Base-by-base conservation (phyloP, 2,888 invertebrate genomes). In the Iselma pallidipennis region DNA sequence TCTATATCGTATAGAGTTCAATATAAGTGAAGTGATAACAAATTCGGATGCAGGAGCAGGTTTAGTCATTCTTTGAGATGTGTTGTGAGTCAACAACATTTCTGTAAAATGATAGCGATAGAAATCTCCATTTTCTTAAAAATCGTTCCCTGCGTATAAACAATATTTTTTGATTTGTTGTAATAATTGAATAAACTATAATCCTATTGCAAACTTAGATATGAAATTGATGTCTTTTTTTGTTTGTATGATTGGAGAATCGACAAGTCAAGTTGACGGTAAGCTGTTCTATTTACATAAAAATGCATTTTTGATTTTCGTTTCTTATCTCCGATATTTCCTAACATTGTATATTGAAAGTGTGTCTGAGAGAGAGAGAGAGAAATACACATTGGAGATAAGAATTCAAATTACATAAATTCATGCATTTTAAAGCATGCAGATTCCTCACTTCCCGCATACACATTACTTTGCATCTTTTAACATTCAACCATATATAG, bases 341-440 rank as follows among this genome's bases (percentile, higher is more conserved):
- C 49, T 26, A 45, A 53, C 49, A 63, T 63, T 59, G 57, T 59
- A 23, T 42, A 45, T 45, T 10, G 45, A 9, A 45, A 21, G 21
- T 12, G 9, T 21, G 7, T n/a, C n/a, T n/a, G n/a, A n/a, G n/a
- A n/a, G n/a, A n/a, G n/a, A n/a, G n/a, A n/a, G n/a, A n/a, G n/a
- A 21, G 12, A 10, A 37, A 54, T 57, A 57, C 56, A 49, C 49
- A 55, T 51, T 59, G 57, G 49, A 68, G 69, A 74, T 73, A 69
- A 72, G 70, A 71, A 71, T 70, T 71, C 67, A 72, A 73, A 74
- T 73, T 73, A 75, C 70, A 73, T 78, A 78, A 79, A 79, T 78
- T 80, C 80, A 80, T 81, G 78, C 78, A 80, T 79, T 78, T 74
- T 76, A 78, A 78, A 78, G 76, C 74, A 77, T 78, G 78, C 78